phyloP scores from a whole-genome alignment of 2,797 vertebrate species.

The Danio tinwini region DNA sequence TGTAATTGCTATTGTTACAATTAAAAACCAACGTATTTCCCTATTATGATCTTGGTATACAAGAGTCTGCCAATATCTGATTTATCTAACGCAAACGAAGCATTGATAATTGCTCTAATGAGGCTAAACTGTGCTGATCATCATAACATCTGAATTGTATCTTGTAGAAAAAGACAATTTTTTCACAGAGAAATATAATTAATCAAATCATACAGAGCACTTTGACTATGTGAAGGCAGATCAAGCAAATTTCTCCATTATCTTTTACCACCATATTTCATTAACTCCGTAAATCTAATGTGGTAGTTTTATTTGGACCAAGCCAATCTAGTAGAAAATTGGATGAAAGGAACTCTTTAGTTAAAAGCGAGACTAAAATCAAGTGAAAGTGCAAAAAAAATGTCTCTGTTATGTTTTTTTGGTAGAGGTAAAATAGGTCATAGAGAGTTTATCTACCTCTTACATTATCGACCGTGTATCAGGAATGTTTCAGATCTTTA shows the following conservation, averaged over 20 bases:
- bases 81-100: conserved; percentile 6
- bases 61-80: conserved; percentile 24
- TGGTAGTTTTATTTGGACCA: neutral
- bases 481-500: conserved; percentile 37
- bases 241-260: conserved; percentile 9
- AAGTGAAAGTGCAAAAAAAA: neutral
- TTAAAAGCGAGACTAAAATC: conserved; percentile 1
- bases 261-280: conserved; percentile 28
- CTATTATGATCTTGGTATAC: neutral
- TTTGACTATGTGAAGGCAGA: conserved; percentile 10
- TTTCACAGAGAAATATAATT: conserved; percentile 13
- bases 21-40: neutral
- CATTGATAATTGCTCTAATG: conserved; percentile 34
- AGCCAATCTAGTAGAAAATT: conserved; percentile 1
- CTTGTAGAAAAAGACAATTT: conserved; percentile 2
- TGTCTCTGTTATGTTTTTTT: conserved; percentile 3
- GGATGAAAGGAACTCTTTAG: neutral
- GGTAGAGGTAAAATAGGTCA: conserved; percentile 28
- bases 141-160: conserved; percentile 18
- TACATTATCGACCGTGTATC: conserved; percentile 33
- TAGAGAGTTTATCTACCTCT: conserved; percentile 22
- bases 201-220: conserved; percentile 8
- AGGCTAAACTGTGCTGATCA: conserved; percentile 13
- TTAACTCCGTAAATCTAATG: neutral
- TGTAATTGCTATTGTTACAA: neutral